Base-by-base conservation (phyloP, 2,888 invertebrate genomes). In the Diaprepes abbreviatus region DNA sequence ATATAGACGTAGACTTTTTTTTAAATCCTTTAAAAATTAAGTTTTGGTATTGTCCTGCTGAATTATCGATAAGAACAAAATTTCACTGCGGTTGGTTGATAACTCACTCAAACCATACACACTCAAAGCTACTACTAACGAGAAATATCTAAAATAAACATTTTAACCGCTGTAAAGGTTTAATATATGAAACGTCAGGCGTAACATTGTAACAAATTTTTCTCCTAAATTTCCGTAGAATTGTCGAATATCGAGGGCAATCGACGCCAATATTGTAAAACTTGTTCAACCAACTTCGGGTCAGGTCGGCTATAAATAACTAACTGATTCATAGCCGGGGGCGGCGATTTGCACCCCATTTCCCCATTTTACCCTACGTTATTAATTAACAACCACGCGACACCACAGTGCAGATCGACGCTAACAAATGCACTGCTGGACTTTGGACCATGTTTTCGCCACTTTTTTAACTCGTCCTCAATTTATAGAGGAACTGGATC, bases 311-410 rank as follows among this genome's bases (percentile, higher is more conserved):
- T 77, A 76, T 77, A 80, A 80, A 81, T 80, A 79, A 79, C 79
- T 75, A 75, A 76, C 77, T 80, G 80, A 81, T 81, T 80, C 79
- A 81, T 80, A 76, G 79, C 73, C 71, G 74, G 72, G 76, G 76
- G 77, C 77, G 75, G 78, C 79, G 78, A 75, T 77, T 77, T 72
- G 74, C 75, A 76, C 77, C 78, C 79, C 24, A 36, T 57, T 63
- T 74, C 69, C 74, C 76, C 77, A 78, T 79, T 78, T 78, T 79
- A 78, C 75, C 59, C 59, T 17, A 77, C 76, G 76, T 79, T 79
- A 80, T 81, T 81, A 81, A 81, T 81, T 81, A 81, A 80, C 78
- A 76, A 24, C 79, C 77, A 78, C 77, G 77, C 75, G 78, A 73
- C 71, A 76, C 75, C 75, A 73, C 43, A 28, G 52, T 64, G 64